A percentile compares a stretch with the other conserved stretches of the same genome.
Conservation (phyloP, 2,888 invertebrate genomes). For the Polydesmus complanatus region DNA sequence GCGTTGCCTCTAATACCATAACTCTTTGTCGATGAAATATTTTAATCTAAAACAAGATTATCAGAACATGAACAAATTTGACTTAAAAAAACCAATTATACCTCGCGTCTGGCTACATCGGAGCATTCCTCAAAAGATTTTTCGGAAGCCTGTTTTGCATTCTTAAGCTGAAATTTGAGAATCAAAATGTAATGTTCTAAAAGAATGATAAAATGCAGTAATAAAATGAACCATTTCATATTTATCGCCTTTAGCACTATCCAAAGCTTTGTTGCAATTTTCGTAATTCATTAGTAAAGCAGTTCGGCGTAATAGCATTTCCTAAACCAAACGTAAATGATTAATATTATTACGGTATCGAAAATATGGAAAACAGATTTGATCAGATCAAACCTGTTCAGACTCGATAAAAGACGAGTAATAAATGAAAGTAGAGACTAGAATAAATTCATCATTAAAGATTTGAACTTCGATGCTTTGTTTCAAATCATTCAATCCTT, state of each 20-base stretch:
- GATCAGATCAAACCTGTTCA: conserved; percentile 14
- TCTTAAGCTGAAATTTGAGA: conserved; percentile 29
- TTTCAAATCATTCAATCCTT: conserved; percentile 20
- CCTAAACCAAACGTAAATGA: conserved; percentile 8
- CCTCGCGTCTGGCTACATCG: conserved; percentile 33
- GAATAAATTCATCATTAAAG: conserved; percentile 26
- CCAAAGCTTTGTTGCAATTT: conserved; percentile 31
- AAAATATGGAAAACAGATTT: neutral
- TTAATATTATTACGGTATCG: too few species aligned
- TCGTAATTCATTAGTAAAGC: conserved; percentile 33
- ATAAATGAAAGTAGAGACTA: conserved; percentile 31
- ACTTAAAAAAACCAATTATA: conserved; percentile 19
- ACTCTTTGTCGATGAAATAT: conserved; percentile 25
- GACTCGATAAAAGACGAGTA: conserved; percentile 28
- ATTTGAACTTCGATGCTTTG: conserved; percentile 4
- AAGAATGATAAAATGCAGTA: neutral
- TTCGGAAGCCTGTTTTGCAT: conserved; percentile 31
- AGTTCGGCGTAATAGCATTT: conserved; percentile 28
- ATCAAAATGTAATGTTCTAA: neutral
- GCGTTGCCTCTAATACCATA: conserved; percentile 26
- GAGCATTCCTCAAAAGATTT: conserved; percentile 34
- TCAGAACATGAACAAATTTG: too few species aligned
- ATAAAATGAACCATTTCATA: conserved; percentile 28
- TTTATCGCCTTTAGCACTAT: conserved; percentile 33
- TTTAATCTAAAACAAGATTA: conserved; percentile 17